phyloP scores from a whole-genome alignment of 2,888 invertebrate genomes.

The Bellardia pandia region DNA sequence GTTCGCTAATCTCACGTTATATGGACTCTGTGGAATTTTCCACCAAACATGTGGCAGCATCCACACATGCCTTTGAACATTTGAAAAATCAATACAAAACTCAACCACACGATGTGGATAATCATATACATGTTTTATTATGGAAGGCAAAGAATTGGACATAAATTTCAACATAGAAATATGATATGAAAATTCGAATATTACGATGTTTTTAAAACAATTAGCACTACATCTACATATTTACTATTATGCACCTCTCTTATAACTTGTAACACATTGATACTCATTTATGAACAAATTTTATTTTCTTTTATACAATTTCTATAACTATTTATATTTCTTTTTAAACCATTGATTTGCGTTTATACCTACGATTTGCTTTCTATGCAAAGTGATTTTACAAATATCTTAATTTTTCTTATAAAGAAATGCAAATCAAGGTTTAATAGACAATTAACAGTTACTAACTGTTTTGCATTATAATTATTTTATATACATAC shows the following conservation, averaged over 20 bases:
- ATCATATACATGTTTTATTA: conserved; percentile 82
- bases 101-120: conserved; percentile 80
- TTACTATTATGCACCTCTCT: conserved; percentile 19
- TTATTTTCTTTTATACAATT: neutral
- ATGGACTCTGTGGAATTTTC: conserved; percentile 84
- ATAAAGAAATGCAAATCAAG: too few species aligned
- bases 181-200: neutral
- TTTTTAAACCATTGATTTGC: neutral
- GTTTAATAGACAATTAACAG: neutral
- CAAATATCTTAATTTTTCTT: too few species aligned
- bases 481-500: neutral
- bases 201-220: conserved; percentile 25
- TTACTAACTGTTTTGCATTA: neutral
- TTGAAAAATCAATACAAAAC: conserved; percentile 74
- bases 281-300: conserved; percentile 38
- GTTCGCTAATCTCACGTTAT: conserved; percentile 89
- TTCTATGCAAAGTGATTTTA: too few species aligned
- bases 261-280: conserved; percentile 7
- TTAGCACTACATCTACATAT: neutral
- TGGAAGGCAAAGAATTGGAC: conserved; percentile 84
- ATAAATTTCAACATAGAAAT: conserved; percentile 67
- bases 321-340: neutral
- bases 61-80: conserved; percentile 77
- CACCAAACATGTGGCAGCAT: conserved; percentile 73
- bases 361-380: neutral